A percentile compares a stretch with the other conserved stretches of the same genome.
Conservation (phyloP, 23 tunicate species). For the Clavelina lepadiformis region DNA sequence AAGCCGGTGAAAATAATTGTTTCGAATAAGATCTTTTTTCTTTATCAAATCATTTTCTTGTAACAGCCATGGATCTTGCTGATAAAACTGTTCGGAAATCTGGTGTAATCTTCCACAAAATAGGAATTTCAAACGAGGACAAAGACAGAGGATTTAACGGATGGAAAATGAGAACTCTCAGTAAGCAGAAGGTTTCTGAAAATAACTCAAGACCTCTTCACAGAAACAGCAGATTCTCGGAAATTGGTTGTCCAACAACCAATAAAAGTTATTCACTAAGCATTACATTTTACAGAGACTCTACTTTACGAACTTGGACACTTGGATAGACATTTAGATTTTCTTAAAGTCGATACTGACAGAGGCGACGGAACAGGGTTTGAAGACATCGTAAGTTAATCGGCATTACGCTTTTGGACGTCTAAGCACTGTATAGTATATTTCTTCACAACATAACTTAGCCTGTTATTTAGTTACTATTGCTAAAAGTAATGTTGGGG, state of each 20-base stretch:
- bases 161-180: conserved; percentile 53
- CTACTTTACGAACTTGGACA: conserved; percentile 18
- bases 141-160: conserved; percentile 28
- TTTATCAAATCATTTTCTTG: background rate
- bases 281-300: background rate
- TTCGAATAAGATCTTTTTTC: background rate
- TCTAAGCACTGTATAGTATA: too few relatives aligned
- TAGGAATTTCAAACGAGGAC: conserved; percentile 37
- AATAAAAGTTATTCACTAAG: background rate
- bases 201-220: too few relatives aligned
- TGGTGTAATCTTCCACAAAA: conserved; percentile 43
- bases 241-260: background rate
- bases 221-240: too few relatives aligned
- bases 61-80: conserved; percentile 15
- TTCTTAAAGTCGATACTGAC: conserved; percentile 21
- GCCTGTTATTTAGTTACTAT: too few relatives aligned
- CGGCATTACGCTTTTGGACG: too few relatives aligned
- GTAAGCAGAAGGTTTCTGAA: conserved; percentile 16
- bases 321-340: conserved; percentile 15
- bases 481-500: too few relatives aligned
- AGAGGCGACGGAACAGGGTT: conserved; percentile 21
- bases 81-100: conserved; percentile 37
- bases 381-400: conserved; percentile 16
- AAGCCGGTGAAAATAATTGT: too few relatives aligned
- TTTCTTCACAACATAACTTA: too few relatives aligned